Evolutionary conservation across 2,888 invertebrate genomes (phyloP), one percentile per base, ranked within the genome.

Genomic region (Lepeophtheirus nordmannii): DNA sequence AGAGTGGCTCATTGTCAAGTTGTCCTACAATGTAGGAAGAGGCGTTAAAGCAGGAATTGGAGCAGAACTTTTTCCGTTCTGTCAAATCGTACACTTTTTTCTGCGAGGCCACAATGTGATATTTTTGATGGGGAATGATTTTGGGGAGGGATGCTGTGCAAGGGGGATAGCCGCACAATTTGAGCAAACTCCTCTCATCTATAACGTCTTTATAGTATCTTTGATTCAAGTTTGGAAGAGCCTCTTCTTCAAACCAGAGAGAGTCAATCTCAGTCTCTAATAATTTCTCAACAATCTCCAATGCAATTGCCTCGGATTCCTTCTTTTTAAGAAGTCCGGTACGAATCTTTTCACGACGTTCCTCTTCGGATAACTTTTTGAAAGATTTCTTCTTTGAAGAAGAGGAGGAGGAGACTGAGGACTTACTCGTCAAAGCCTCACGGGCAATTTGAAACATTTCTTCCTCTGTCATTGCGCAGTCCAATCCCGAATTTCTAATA

Each of bases 61-160:
- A 38, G 58, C 65, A 65, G 30, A 65, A 65, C 14, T 59, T 65
- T 37, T 65, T 65, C 65, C 65, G 30, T 17, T 65, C 65, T 1
- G 30, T 22, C 12, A 59, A 10, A 20, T 65, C 65, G 20, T 30
- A 65, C 10, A 65, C 58, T 22, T 59, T 30, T 14, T 58, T 60
- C 1, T 46, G 22, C 14, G 14, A n/a, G 17, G 23, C 5, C 9
- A 37, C 20, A n/a, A 65, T 65, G n/a, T 65, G 46, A 56, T 56
- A 65, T 20, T 58, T 46, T 59, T 58, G 58, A 11, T 10, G 17
- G 12, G 58, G 38, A 17, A 46, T 46, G 14, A 30, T 17, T 30
- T 58, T 30, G 14, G 22, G 23, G 10, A 59, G 14, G 7, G 23
- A 12, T 9, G 8, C 3, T 1, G 23, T 20, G 40, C 65, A 65